Base-by-base conservation (phyloP, 92 coral and sea anemone genomes). In the Siderastrea siderea region DNA sequence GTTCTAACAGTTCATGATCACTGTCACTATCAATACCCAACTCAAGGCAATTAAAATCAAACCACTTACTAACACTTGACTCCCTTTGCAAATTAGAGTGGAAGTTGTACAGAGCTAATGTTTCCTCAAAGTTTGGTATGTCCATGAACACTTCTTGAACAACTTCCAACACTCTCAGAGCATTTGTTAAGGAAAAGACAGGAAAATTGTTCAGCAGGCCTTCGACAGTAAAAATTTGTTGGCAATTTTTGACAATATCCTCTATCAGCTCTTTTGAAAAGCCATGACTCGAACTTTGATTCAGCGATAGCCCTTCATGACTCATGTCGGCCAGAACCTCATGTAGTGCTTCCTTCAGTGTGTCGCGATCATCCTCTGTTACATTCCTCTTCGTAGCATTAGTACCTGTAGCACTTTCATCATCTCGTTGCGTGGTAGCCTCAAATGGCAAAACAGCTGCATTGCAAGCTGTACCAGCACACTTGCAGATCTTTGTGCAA, bases 61-160 rank as follows among this genome's bases (percentile, higher is more conserved):
- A 70, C 75, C 75, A 70, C 54, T 70, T 12, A 70, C 46, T 5
- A 3, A 44, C 51, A 5, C 53, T 46, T 70, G 75, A 70, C 3
- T 75, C 13, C 16, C 15, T 47, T 46, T 15, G 16, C 1, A 48
- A 38, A 74, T 8, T 26, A 8, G 78, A 47, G 12, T 70, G 50
- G 9, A 70, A 84, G 47, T 55, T 73, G 26, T 78, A 73, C 47
- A 76, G 45, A 44, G 74, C 10, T 10, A 77, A 17, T 7, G 89
- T 74, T 62, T 81, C 84, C 2, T 91, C 94, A 17, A 91, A 87
- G 65, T 68, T 48, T 2, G 86, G 91, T 62, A 91, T 91, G 84
- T 91, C 94, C 47, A 60, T 45, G 68, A 91, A 91, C 47, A 87
- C 60, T 71, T 91, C 91, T 49, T 91, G 84, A 19, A 91, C 70